Evolutionary conservation across 2,113 vertebrate species (phyloP).

Genomic region (Ochotona curzoniae): DNA sequence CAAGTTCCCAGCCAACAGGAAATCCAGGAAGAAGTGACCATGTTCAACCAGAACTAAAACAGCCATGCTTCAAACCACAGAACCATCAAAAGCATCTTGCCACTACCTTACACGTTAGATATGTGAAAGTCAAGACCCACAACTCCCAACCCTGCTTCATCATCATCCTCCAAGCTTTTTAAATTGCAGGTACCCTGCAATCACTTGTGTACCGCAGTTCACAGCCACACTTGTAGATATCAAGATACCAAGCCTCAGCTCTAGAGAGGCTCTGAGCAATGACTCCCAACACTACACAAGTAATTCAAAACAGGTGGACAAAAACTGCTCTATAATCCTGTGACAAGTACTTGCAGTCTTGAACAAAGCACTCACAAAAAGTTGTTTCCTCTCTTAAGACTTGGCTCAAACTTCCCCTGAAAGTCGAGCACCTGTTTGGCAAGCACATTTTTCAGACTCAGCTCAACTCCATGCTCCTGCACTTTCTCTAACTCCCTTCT

Average conservation of each 20-base stretch:
- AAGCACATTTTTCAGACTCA: neutral
- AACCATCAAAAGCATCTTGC: neutral
- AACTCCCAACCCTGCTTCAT: neutral
- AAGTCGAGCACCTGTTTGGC: neutral
- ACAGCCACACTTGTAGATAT: too few relatives aligned
- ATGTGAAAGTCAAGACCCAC: neutral
- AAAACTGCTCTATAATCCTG: accelerated
- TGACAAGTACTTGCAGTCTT: neutral
- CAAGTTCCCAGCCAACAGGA: neutral
- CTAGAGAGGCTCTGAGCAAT: neutral
- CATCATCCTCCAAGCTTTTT: neutral
- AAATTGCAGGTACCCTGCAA: neutral
- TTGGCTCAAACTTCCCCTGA: neutral
- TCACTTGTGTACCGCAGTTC: neutral
- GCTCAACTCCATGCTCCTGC: neutral
- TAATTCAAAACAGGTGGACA: neutral
- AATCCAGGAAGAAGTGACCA: neutral
- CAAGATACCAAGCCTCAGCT: neutral
- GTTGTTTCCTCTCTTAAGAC: neutral
- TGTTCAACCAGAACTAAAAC: neutral
- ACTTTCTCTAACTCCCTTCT: neutral
- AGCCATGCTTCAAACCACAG: neutral
- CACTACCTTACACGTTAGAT: neutral
- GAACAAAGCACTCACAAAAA: neutral
- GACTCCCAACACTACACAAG: neutral